These are phyloP conservation scores for Catostomus latipinnis DNA, from an alignment of 2,797 vertebrate species.

Conservation along the genomic window DNA sequence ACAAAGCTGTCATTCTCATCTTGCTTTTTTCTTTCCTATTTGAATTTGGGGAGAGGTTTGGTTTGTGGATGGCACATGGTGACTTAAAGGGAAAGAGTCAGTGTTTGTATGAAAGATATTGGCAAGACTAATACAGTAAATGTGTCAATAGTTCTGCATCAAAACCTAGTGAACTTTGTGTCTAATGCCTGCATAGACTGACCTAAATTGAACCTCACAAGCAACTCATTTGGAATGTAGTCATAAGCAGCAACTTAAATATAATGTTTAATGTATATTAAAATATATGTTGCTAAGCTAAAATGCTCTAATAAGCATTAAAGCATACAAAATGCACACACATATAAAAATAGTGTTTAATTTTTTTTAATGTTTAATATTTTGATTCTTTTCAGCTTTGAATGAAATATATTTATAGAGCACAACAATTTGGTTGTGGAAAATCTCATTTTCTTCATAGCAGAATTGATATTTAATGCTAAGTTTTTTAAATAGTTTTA, in stretches of 20 bases:
- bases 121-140: background rate
- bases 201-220: background rate
- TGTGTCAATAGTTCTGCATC: background rate
- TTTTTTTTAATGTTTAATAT: too few species aligned
- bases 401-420: too few species aligned
- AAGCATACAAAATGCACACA: too few species aligned
- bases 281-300: too few species aligned
- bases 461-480: too few species aligned
- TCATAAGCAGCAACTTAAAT: background rate
- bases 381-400: too few species aligned
- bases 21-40: background rate
- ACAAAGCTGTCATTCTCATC: background rate
- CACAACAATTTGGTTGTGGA: too few species aligned
- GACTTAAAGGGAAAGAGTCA: conserved; percentile 9
- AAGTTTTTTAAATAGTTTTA: too few species aligned
- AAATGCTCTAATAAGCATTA: too few species aligned
- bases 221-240: background rate
- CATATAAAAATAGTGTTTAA: too few species aligned
- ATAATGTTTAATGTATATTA: too few species aligned
- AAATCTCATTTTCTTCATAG: too few species aligned
- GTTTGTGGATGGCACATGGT: background rate
- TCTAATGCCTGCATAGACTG: background rate
- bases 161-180: background rate
- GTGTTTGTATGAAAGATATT: background rate
- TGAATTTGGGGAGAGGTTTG: background rate